A percentile compares a stretch with the other conserved stretches of the same genome.
Evolutionary conservation across 2,113 vertebrate genomes (phyloP).

Genomic region (Hydrochoerus hydrochaeris): DNA sequence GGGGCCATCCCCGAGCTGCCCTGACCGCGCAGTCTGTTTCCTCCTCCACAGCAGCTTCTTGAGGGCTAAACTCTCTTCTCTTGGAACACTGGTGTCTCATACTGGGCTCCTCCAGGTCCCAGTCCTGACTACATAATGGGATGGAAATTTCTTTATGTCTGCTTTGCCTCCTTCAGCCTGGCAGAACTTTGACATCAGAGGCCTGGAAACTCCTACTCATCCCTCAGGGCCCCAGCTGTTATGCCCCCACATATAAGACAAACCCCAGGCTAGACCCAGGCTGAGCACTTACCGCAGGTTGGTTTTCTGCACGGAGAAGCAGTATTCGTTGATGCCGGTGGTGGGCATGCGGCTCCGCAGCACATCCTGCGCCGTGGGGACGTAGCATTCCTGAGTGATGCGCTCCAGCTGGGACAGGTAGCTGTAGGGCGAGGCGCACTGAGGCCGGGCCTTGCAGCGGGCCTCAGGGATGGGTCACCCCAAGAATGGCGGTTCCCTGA

Average conservation of each 20-base stretch:
- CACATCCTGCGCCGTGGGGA: conserved; percentile 93
- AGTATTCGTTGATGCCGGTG: conserved; percentile 94
- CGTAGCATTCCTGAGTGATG: conserved; percentile 86
- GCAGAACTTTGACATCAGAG: not conserved
- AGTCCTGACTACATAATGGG: not conserved
- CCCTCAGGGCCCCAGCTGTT: not conserved
- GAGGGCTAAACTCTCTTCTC: not conserved
- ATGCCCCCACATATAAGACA: not conserved
- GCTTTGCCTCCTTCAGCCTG: not conserved
- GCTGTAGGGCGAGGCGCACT: conserved; percentile 76
- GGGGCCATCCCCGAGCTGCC: not conserved
- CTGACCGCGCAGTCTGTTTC: not conserved
- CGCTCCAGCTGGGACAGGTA: conserved; percentile 92
- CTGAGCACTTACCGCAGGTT: conserved; percentile 88
- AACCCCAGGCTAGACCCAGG: not conserved
- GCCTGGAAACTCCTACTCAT: not conserved
- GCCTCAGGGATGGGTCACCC: not conserved
- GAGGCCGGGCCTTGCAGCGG: not conserved
- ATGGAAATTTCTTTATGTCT: not conserved
- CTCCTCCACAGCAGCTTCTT: not conserved
- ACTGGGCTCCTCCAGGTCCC: not conserved
- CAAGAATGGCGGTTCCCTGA: too few relatives aligned
- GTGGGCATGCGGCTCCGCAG: conserved; percentile 94
- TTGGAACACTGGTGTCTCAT: not conserved
- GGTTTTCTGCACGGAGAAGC: conserved; percentile 91